Evolutionary conservation across 1,140 invertebrate genomes (phyloP), one percentile per base, ranked within the genome.

Genomic region (Formica exsecta): DNA sequence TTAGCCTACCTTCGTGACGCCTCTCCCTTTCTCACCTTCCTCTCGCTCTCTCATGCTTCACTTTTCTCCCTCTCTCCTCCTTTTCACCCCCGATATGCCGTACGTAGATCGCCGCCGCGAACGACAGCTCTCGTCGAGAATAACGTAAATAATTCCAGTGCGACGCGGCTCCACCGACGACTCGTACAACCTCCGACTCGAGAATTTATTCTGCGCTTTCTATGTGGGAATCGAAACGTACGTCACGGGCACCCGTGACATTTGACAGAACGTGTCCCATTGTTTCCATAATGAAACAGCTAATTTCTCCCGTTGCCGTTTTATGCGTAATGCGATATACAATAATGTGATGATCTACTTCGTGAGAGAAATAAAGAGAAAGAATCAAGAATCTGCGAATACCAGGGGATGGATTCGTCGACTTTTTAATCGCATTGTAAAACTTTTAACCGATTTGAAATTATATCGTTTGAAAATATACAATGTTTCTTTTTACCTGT

Each of bases 131-230:
- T 86, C 77, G 65, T 74, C 66, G 36, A 25, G 77, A 32, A 73
- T 79, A 59, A 80, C 74, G 61, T 86, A 80, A 86, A 86, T 86
- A 86, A 86, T 86, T 86, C 66, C 32, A 29, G n/a, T 29, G 59
- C 71, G 75, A 80, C 76, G 64, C 1, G 19, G 61, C 19, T 51
- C 36, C 81, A 29, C 61, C 81, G 81, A 62, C 36, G 44, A 76
- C 41, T 32, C 29, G 64, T 79, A 59, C 54, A 38, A 22, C 64
- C 62, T 41, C 51, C 22, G 61, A 51, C 44, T 44, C 36, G 75
- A 61, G 68, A 74, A 83, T 83, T 74, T 83, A 83, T 83, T 83
- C 68, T 32, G 68, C 79, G 13, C 57, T 83, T 83, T 83, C 51
- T 41, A 83, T 54, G 66, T 83, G 68, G 19, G 79, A 81, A 73